Conservation (phyloP, 1,140 invertebrate genomes). For the Anastatus disparis region DNA sequence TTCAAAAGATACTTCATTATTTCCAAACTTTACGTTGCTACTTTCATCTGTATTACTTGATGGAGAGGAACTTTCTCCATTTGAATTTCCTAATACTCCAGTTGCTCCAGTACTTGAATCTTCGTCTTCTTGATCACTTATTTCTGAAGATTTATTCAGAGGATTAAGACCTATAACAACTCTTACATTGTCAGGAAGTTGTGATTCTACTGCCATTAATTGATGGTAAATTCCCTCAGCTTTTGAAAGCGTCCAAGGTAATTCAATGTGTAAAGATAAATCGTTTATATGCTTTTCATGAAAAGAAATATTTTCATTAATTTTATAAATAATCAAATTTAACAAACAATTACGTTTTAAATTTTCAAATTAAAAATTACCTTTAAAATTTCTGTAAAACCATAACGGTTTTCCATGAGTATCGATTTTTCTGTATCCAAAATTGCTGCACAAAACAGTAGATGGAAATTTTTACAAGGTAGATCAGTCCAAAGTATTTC, state of each 20-base stretch:
- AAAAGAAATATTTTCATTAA: constrained; percentile 53
- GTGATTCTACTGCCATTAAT: constrained; percentile 73
- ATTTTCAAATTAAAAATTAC: constrained; percentile 64
- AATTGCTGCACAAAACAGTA: constrained; percentile 90
- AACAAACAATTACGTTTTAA: constrained; percentile 3
- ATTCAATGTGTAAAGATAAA: constrained; percentile 83
- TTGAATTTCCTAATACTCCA: constrained; percentile 4
- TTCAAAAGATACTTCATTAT: constrained; percentile 60
- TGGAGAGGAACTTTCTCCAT: constrained; percentile 1
- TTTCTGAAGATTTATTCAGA: constrained; percentile 46
- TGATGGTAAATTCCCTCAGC: constrained; percentile 92
- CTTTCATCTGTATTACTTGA: constrained; percentile 38
- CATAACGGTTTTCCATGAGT: constrained; percentile 90
- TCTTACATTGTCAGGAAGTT: constrained; percentile 76
- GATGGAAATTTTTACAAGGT: constrained; percentile 94
- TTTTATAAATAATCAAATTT: neutral
- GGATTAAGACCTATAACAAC: constrained; percentile 74
- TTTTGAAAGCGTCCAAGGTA: constrained; percentile 81
- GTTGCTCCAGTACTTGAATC: constrained; percentile 26
- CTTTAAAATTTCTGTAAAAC: constrained; percentile 96
- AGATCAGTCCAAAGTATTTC: constrained; percentile 91
- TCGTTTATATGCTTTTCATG: constrained; percentile 96
- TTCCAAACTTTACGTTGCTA: constrained; percentile 53
- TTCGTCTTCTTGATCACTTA: constrained; percentile 46
- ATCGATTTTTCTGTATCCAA: constrained; percentile 86